Base-by-base conservation (phyloP, 2,888 invertebrate genomes). In the Spisula solida region DNA sequence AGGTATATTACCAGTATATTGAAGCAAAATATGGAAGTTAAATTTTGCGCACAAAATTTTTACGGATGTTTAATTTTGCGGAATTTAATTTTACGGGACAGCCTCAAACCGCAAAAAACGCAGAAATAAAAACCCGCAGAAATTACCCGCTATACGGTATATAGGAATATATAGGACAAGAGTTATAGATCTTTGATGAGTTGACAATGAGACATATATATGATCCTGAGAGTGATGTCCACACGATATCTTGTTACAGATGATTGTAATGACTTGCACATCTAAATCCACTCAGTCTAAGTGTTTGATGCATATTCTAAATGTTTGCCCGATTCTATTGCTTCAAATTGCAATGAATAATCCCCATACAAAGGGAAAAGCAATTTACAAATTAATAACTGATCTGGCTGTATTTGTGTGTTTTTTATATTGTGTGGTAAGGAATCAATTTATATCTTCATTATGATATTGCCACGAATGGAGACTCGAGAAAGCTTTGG, bases 361-460 rank as follows among this genome's bases (percentile, higher is more conserved):
- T 51, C 79, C 56, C 41, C 51, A 56, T 29, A 18, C 18, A 48
- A 85, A 51, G 34, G 79, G 79, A 56, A 85, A 85, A 85, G 56
- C 78, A 85, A 85, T 85, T 85, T 85, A 79, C 85, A 85, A 85
- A 85, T 85, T 78, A 85, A 85, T 85, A 41, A 85, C 78, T 85
- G 85, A 55, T 85, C 75, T 78, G 78, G 75, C 48, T 82, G 47
- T 84, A 48, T 51, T 51, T 84, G 75, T 75, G 31, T 2, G 2
- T 31, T 84, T 84, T 85, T 78, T 79, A 79, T 79, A 75, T 34
- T 75, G 75, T 75, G 16, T 75, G 20, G 29, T 75, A 75, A 75
- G 79, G 85, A 85, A 79, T 85, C 79, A 78, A 79, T 85, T 56
- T 79, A 79, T 51, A 47, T 75, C 34, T 31, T 75, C 75, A 31